phyloP scores from a whole-genome alignment of 2,888 invertebrate species.

The Chirona hameri region DNA sequence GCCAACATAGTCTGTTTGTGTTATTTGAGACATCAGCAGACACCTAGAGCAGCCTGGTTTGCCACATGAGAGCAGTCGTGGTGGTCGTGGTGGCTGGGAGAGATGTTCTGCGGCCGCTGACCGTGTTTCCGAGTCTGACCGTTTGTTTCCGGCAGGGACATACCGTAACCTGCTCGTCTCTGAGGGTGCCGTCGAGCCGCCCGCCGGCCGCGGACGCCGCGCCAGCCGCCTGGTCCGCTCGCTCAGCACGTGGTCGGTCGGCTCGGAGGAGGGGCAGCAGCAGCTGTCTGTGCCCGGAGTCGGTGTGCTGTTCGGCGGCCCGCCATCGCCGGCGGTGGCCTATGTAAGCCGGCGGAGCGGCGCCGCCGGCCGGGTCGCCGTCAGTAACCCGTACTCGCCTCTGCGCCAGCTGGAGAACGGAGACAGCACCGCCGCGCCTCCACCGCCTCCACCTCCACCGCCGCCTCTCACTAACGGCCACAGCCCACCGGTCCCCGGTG shows the following conservation, averaged over 20 bases:
- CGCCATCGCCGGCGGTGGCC: background rate
- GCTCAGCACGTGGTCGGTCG: background rate
- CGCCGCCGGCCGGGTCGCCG: background rate
- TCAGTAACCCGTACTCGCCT: conserved; percentile 1
- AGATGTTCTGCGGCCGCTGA: no score
- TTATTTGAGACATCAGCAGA: no score
- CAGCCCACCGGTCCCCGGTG: no score
- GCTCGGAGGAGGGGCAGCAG: background rate
- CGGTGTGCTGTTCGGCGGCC: background rate
- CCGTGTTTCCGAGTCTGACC: background rate
- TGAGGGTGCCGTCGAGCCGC: background rate
- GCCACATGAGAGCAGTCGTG: no score
- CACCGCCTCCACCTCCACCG: background rate
- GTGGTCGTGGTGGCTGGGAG: no score
- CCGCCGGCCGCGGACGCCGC: background rate
- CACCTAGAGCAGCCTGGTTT: no score
- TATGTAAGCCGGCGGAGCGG: background rate
- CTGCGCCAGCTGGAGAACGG: conserved; percentile 1
- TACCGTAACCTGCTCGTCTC: background rate
- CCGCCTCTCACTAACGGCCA: no score
- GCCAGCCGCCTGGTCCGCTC: background rate
- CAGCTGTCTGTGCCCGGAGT: background rate
- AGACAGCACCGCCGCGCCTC: background rate
- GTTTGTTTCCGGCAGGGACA: background rate
- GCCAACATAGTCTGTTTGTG: no score